A percentile compares a stretch with the other conserved stretches of the same genome.
Conservation (phyloP, 2,113 vertebrate species). For the Ibidorhyncha struthersii region DNA sequence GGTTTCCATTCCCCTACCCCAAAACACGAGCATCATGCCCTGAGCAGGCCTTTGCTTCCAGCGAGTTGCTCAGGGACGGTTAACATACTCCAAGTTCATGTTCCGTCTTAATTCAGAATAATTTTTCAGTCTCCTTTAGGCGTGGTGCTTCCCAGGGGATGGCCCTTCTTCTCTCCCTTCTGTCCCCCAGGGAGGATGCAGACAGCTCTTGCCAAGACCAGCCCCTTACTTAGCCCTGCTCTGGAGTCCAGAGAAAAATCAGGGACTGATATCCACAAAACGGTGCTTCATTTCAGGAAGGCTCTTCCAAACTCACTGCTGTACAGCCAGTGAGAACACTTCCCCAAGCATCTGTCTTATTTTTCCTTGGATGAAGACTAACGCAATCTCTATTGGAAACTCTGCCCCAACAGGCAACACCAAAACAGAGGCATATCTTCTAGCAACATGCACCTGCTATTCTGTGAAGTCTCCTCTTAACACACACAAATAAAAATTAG, state of each 20-base stretch:
- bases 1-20: not conserved
- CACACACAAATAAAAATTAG: not conserved
- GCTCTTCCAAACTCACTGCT: not conserved
- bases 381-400: not conserved
- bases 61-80: not conserved
- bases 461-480: not conserved
- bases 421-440: not conserved
- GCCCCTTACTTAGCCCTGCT: not conserved
- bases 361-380: not conserved
- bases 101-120: not conserved
- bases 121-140: not conserved
- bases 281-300: not conserved
- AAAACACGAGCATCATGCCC: not conserved
- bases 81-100: accelerated
- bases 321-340: not conserved
- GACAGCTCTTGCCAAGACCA: not conserved
- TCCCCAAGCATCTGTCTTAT: not conserved
- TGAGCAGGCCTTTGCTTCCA: not conserved
- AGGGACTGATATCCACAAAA: not conserved
- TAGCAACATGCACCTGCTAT: not conserved
- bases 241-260: not conserved
- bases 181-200: not conserved
- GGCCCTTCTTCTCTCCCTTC: not conserved
- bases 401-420: not conserved
- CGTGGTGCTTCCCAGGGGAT: not conserved